phyloP scores from a whole-genome alignment of 2,113 vertebrate genomes.

The Callocephalon fimbriatum region DNA sequence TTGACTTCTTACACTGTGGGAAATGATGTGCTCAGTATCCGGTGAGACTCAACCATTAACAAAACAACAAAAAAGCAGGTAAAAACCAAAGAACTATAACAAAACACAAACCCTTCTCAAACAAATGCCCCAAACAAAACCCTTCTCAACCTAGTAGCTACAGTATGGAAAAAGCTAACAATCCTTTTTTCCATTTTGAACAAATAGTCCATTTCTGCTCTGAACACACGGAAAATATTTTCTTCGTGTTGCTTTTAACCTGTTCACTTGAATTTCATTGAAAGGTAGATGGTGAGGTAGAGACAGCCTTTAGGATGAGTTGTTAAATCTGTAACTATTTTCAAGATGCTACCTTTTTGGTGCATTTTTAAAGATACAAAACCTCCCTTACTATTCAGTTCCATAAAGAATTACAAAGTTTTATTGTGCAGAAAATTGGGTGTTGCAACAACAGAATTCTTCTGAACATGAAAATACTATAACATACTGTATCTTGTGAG shows the following conservation, averaged over 20 bases:
- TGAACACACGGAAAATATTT: neutral
- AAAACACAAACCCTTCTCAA: no score
- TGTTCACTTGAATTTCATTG: neutral
- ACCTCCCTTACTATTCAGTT: neutral
- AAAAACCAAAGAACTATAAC: no score
- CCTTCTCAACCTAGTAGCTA: neutral
- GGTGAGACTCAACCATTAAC: neutral
- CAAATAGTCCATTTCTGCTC: neutral
- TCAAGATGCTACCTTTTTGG: neutral
- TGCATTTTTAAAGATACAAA: neutral
- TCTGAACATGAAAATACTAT: neutral
- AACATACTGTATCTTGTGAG: neutral
- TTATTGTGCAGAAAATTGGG: neutral
- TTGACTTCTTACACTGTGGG: neutral
- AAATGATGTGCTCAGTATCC: neutral
- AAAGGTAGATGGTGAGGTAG: neutral
- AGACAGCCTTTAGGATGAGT: neutral
- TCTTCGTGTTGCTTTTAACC: neutral
- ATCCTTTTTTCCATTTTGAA: neutral
- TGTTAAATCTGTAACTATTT: neutral
- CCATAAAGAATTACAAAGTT: neutral
- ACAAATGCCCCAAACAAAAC: rapidly evolving
- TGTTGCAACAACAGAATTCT: neutral
- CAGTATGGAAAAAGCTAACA: neutral
- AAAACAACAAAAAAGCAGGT: neutral